Evolutionary conservation across 2,888 invertebrate genomes (phyloP).

Genomic region (Ommatoiulus sabulosus): DNA sequence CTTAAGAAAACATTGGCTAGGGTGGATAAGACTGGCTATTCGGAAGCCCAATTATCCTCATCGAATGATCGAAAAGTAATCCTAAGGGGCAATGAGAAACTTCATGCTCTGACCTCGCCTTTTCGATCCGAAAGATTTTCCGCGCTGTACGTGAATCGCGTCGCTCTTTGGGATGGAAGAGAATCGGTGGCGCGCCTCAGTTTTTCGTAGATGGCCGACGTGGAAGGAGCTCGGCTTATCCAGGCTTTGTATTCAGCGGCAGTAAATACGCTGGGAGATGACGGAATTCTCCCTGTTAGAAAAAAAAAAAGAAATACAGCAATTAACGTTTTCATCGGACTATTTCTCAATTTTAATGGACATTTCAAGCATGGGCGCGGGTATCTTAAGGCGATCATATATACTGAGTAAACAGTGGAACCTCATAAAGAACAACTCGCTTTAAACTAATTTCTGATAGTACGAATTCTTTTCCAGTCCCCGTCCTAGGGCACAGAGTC

Average conservation of each 20-base stretch:
- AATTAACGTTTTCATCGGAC: not conserved
- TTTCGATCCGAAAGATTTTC: slow-evolving; percentile 79
- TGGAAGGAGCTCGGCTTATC: slow-evolving; percentile 80
- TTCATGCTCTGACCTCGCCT: slow-evolving; percentile 74
- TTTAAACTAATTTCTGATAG: too few relatives aligned
- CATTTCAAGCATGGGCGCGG: not conserved
- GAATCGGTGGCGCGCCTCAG: slow-evolving; percentile 83
- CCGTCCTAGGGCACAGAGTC: too few relatives aligned
- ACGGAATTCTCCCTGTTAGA: slow-evolving; percentile 58
- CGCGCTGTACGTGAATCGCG: slow-evolving; percentile 87
- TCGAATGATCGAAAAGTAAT: not conserved
- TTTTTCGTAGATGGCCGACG: slow-evolving; percentile 92
- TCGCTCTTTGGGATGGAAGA: slow-evolving; percentile 76
- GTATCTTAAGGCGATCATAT: too few relatives aligned
- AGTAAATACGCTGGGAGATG: slow-evolving; percentile 75
- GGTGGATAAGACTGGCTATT: not conserved
- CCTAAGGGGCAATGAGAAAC: not conserved
- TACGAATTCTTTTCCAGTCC: too few relatives aligned
- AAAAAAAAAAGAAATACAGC: slow-evolving; percentile 10
- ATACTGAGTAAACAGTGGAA: too few relatives aligned
- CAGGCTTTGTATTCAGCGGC: slow-evolving; percentile 94
- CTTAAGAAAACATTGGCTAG: not conserved
- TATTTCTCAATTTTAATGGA: too few relatives aligned
- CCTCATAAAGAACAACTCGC: too few relatives aligned
- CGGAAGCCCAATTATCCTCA: not conserved